A percentile compares a stretch with the other conserved stretches of the same genome.
These are phyloP conservation scores for Xanthostigma xanthostigma DNA, from an alignment of 2,888 invertebrate genomes.

Conservation along the genomic window DNA sequence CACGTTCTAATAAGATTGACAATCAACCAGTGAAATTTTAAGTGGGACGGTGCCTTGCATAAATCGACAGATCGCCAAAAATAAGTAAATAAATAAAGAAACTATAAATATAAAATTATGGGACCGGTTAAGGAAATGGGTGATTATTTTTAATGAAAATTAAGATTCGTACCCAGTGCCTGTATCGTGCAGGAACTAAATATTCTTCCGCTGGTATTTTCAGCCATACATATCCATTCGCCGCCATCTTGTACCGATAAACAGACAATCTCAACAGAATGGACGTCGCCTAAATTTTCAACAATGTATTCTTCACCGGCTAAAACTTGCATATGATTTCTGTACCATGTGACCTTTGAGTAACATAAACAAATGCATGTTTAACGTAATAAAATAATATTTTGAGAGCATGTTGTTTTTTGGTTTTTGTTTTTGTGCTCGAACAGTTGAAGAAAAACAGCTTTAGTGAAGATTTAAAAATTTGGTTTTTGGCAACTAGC, in stretches of 20 bases:
- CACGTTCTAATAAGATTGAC: neutral
- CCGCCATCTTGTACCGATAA: slow-evolving; percentile 72
- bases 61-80: neutral
- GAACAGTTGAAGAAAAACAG: too few species aligned
- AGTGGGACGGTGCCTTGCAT: slow-evolving; percentile 4
- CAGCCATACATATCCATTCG: slow-evolving; percentile 71
- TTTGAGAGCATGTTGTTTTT: neutral
- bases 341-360: slow-evolving; percentile 69
- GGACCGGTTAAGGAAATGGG: too few species aligned
- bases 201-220: slow-evolving; percentile 58
- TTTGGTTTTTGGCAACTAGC: too few species aligned
- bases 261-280: slow-evolving; percentile 69
- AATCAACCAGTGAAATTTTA: slow-evolving; percentile 4
- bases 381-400: neutral
- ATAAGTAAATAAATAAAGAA: too few species aligned
- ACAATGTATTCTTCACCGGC: slow-evolving; percentile 61
- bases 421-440: too few species aligned
- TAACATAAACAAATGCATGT: neutral
- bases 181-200: slow-evolving; percentile 63
- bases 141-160: too few species aligned
- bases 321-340: slow-evolving; percentile 61
- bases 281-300: slow-evolving; percentile 73
- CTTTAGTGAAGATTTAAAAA: too few species aligned
- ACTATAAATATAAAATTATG: too few species aligned
- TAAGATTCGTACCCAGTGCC: slow-evolving; percentile 43